Conservation (phyloP, 2,888 invertebrate genomes). For the Tetranychus truncatus region DNA sequence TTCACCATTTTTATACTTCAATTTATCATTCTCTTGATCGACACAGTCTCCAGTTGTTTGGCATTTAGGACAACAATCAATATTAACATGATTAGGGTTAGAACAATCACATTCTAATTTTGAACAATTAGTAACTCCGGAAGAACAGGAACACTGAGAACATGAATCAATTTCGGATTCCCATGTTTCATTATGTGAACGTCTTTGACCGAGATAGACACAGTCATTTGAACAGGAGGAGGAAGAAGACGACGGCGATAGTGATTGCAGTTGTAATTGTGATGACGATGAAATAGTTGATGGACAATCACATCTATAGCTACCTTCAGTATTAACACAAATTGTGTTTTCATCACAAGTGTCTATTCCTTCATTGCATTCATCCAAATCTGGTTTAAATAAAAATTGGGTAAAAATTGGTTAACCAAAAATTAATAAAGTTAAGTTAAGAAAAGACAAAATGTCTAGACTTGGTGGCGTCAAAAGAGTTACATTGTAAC, state of each 20-base stretch:
- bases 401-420: slow-evolving; percentile 25
- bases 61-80: slow-evolving; percentile 62
- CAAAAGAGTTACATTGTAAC: too few relatives aligned
- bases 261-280: slow-evolving; percentile 9
- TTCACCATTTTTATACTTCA: slow-evolving; percentile 58
- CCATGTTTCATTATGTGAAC: slow-evolving; percentile 30
- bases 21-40: slow-evolving; percentile 58
- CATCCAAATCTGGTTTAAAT: slow-evolving; percentile 50
- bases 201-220: slow-evolving; percentile 42
- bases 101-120: slow-evolving; percentile 51
- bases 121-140: slow-evolving; percentile 42
- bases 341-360: slow-evolving; percentile 59
- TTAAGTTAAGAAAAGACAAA: too few relatives aligned
- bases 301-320: slow-evolving; percentile 53
- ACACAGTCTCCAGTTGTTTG: slow-evolving; percentile 49
- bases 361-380: slow-evolving; percentile 54
- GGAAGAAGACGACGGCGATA: slow-evolving; percentile 13
- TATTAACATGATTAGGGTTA: slow-evolving; percentile 29
- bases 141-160: slow-evolving; percentile 30
- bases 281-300: slow-evolving; percentile 14
- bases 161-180: slow-evolving; percentile 29
- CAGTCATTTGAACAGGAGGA: not conserved
- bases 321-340: slow-evolving; percentile 60
- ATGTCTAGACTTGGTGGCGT: too few relatives aligned
- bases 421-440: not conserved